These are phyloP conservation scores for Genyomyrus donnyi DNA, from an alignment of 2,113 vertebrate species.

Conservation along the genomic window DNA sequence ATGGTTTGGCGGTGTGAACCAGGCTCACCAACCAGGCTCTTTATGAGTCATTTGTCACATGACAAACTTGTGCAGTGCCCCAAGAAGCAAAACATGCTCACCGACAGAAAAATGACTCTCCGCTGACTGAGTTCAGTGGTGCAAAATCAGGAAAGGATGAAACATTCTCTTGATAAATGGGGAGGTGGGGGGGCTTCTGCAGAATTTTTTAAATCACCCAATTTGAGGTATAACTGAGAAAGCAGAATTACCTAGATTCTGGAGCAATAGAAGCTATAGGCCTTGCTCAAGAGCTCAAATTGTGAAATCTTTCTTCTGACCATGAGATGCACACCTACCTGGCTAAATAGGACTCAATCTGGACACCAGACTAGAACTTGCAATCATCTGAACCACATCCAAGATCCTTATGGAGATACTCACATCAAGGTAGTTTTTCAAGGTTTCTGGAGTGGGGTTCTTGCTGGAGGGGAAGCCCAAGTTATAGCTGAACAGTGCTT, in stretches of 20 bases:
- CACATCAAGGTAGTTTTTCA: conserved; percentile 87
- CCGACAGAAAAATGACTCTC: neutral
- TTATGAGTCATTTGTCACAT: conserved; percentile 22
- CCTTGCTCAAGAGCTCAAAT: neutral
- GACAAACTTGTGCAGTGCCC: neutral
- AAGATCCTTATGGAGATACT: conserved; percentile 38
- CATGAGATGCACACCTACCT: neutral
- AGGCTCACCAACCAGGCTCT: neutral
- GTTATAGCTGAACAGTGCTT: conserved; percentile 63
- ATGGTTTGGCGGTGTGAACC: conserved; percentile 18
- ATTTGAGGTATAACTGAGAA: neutral
- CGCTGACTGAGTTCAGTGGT: neutral
- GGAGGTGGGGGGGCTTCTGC: neutral
- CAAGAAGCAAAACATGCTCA: neutral
- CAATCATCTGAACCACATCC: neutral
- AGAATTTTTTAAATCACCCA: neutral
- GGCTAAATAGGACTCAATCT: neutral
- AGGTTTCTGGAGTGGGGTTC: conserved; percentile 70
- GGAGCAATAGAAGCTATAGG: neutral
- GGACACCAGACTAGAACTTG: neutral
- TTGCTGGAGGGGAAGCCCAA: conserved; percentile 52
- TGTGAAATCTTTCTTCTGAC: neutral
- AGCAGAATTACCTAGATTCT: neutral
- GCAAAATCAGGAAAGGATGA: neutral
- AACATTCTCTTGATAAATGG: neutral